phyloP scores from a whole-genome alignment of 1,140 invertebrate genomes.

The Drosophila tropicalis region DNA sequence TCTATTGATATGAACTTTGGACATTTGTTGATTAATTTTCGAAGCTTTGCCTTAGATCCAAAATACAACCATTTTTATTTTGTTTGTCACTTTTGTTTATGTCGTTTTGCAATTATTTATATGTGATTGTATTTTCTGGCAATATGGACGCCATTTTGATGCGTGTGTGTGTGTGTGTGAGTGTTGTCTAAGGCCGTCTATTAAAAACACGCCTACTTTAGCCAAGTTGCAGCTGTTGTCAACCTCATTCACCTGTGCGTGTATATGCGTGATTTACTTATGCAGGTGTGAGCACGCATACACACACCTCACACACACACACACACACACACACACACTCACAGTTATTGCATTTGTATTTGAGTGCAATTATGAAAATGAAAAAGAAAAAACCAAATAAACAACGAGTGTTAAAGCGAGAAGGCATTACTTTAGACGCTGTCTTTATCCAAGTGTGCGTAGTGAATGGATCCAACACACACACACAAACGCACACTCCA shows the following conservation, averaged over 20 bases:
- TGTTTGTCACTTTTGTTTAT: constrained; percentile 13
- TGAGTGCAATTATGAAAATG: constrained; percentile 64
- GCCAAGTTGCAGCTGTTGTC: constrained; percentile 16
- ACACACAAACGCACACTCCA: constrained; percentile 21
- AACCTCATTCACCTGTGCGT: constrained; percentile 42
- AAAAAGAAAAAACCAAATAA: constrained; percentile 61
- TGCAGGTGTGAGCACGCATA: constrained; percentile 21
- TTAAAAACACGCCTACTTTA: constrained; percentile 70
- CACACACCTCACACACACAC: background rate
- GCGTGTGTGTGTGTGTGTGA: constrained; percentile 18
- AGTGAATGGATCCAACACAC: constrained; percentile 62
- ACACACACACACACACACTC: constrained; percentile 1
- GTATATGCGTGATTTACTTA: constrained; percentile 22
- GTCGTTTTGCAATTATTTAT: background rate
- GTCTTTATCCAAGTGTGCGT: constrained; percentile 22
- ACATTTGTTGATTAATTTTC: background rate
- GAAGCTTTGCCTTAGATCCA: background rate
- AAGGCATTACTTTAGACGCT: constrained; percentile 29
- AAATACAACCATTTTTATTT: background rate
- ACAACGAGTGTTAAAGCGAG: constrained; percentile 55
- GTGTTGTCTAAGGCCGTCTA: constrained; percentile 55
- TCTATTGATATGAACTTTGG: background rate
- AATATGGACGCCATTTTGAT: constrained; percentile 71
- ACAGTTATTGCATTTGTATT: constrained; percentile 47
- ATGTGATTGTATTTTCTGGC: background rate